Conservation (phyloP, 1,140 invertebrate genomes). For the Drosophila sechellia region DNA sequence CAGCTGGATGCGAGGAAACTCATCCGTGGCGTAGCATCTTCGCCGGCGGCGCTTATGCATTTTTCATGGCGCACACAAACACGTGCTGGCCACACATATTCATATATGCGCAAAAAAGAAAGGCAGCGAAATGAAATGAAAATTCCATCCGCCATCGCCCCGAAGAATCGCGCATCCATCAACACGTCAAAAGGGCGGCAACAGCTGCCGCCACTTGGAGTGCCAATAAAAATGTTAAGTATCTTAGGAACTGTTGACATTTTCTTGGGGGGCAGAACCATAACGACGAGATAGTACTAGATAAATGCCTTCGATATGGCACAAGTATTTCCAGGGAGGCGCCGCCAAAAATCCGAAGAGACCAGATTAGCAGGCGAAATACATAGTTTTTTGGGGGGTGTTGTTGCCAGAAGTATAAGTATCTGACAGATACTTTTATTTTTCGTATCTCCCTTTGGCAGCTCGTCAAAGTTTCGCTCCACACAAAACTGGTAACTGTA, state of each 20-base stretch:
- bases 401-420: conserved; percentile 2
- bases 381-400: conserved; percentile 40
- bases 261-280: conserved; percentile 41
- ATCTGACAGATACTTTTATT: conserved; percentile 52
- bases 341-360: conserved; percentile 58
- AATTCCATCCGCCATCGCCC: conserved; percentile 36
- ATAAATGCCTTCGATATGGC: conserved; percentile 65
- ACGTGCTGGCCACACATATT: conserved; percentile 66
- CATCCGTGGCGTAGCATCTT: conserved; percentile 21
- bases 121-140: conserved; percentile 47
- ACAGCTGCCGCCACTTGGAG: conserved; percentile 75
- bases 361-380: conserved; percentile 51
- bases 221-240: conserved; percentile 84
- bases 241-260: conserved; percentile 78
- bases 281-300: conserved; percentile 55
- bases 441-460: conserved; percentile 25
- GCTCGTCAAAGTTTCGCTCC: conserved; percentile 23
- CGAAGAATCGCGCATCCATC: conserved; percentile 60
- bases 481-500: not conserved
- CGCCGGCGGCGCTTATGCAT: conserved; percentile 74
- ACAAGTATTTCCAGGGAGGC: not conserved
- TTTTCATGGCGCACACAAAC: conserved; percentile 72
- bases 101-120: conserved; percentile 41
- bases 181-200: conserved; percentile 70
- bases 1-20: conserved; percentile 16